These are phyloP conservation scores for Onychomys leucogaster DNA, from an alignment of 2,797 vertebrate species.

Conservation along the genomic window DNA sequence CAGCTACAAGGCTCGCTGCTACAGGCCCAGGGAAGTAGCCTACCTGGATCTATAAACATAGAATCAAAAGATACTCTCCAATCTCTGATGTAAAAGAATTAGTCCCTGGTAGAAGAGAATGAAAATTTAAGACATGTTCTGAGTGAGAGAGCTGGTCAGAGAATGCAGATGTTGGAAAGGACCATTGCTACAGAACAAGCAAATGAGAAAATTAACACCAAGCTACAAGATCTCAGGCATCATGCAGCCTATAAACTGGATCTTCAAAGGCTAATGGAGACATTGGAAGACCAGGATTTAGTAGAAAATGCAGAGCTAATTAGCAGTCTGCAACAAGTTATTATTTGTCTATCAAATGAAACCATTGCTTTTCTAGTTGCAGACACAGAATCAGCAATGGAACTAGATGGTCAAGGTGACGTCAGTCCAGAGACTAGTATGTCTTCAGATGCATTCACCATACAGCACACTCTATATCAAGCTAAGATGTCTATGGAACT, in stretches of 20 bases:
- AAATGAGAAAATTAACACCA: constrained; percentile 93
- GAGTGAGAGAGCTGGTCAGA: constrained; percentile 93
- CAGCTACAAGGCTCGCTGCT: constrained; percentile 76
- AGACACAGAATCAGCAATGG: constrained; percentile 87
- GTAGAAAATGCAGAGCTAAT: constrained; percentile 93
- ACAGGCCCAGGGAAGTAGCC: background rate
- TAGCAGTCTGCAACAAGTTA: constrained; percentile 90
- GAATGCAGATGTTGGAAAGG: constrained; percentile 94
- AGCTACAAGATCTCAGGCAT: constrained; percentile 92
- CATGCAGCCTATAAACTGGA: constrained; percentile 92
- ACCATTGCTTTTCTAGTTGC: constrained; percentile 87
- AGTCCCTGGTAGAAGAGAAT: constrained; percentile 91
- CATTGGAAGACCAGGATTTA: constrained; percentile 93
- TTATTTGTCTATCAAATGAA: constrained; percentile 92
- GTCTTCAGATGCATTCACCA: constrained; percentile 88
- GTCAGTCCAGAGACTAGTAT: constrained; percentile 85
- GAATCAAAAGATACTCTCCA: background rate
- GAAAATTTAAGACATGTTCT: constrained; percentile 93
- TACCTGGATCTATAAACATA: background rate
- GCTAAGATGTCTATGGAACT: constrained; percentile 97
- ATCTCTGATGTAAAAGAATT: constrained; percentile 91
- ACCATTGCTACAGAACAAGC: constrained; percentile 94
- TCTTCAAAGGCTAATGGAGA: constrained; percentile 92
- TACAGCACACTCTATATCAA: constrained; percentile 94
- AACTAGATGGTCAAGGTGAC: constrained; percentile 71